Conservation (phyloP, 2,797 vertebrate genomes). For the Etheostoma perlongum region DNA sequence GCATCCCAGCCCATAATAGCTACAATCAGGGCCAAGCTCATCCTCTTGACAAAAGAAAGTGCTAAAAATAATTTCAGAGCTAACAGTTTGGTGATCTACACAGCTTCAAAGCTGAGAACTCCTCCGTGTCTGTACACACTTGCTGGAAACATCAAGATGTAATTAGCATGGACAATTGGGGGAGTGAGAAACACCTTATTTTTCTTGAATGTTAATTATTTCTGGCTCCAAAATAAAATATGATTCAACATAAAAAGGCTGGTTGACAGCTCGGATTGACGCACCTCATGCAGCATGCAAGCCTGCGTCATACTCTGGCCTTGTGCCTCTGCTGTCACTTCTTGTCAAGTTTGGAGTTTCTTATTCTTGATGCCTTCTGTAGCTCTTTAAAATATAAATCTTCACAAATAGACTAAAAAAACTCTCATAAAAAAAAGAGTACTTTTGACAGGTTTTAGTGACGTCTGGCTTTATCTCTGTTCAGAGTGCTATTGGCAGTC, state of each 20-base stretch:
- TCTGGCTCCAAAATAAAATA: constrained; percentile 43
- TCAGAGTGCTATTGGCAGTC: background rate
- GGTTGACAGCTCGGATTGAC: constrained; percentile 28
- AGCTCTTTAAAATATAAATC: constrained; percentile 5
- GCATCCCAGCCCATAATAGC: constrained; percentile 47
- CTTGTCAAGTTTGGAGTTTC: constrained; percentile 13
- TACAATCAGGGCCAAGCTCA: constrained; percentile 49
- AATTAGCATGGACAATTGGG: constrained; percentile 61
- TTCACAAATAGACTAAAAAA: constrained; percentile 7
- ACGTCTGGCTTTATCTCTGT: constrained; percentile 38
- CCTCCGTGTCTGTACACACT: constrained; percentile 21
- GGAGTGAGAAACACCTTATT: constrained; percentile 35
- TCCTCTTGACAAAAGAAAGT: constrained; percentile 46
- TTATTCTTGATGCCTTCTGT: constrained; percentile 4
- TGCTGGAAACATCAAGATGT: constrained; percentile 36
- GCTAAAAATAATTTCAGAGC: constrained; percentile 45
- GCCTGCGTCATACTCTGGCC: constrained; percentile 19
- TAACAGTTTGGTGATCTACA: constrained; percentile 39
- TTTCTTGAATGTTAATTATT: constrained; percentile 38
- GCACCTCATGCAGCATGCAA: constrained; percentile 20
- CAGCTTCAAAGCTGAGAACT: constrained; percentile 30
- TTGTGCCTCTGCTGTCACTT: constrained; percentile 13
- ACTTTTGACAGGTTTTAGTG: constrained; percentile 18
- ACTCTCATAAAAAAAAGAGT: background rate
- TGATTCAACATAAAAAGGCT: constrained; percentile 22